phyloP scores from a whole-genome alignment of 1,140 invertebrate species.

The Drosophila pallidifrons region DNA sequence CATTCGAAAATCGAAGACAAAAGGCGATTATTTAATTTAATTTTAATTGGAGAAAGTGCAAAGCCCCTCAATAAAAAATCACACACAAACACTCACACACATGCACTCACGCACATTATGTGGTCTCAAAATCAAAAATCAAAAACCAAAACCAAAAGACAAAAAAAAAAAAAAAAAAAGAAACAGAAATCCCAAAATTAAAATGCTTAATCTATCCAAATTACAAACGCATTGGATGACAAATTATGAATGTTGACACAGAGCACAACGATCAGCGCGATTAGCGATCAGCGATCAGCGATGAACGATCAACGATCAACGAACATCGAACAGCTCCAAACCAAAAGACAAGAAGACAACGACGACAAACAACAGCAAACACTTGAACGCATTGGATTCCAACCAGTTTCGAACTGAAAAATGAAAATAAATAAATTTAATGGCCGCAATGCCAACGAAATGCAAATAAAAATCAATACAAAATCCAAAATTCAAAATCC shows the following conservation, averaged over 20 bases:
- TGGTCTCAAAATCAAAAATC: conserved; percentile 23
- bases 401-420: conserved; percentile 74
- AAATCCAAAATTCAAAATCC: conserved; percentile 32
- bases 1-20: conserved; percentile 35
- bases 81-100: conserved; percentile 22
- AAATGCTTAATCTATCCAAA: conserved; percentile 73
- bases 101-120: conserved; percentile 17
- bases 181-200: conserved; percentile 41
- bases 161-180: conserved; percentile 46
- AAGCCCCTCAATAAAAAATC: conserved; percentile 56
- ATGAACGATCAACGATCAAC: not conserved
- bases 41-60: conserved; percentile 81
- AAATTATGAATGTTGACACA: conserved; percentile 75
- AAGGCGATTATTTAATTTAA: conserved; percentile 75
- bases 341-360: conserved; percentile 6
- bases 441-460: conserved; percentile 78
- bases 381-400: conserved; percentile 41
- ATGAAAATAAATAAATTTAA: conserved; percentile 78
- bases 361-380: conserved; percentile 77
- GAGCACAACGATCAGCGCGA: not conserved
- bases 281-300: conserved; percentile 8
- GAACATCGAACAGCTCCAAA: conserved; percentile 18
- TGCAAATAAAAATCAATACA: conserved; percentile 76
- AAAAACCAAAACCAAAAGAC: conserved; percentile 43
- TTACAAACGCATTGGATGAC: conserved; percentile 77